A percentile compares a stretch with the other conserved stretches of the same genome.
phyloP scores from a whole-genome alignment of 2,113 vertebrate species.

The Hiodon tergisus region DNA sequence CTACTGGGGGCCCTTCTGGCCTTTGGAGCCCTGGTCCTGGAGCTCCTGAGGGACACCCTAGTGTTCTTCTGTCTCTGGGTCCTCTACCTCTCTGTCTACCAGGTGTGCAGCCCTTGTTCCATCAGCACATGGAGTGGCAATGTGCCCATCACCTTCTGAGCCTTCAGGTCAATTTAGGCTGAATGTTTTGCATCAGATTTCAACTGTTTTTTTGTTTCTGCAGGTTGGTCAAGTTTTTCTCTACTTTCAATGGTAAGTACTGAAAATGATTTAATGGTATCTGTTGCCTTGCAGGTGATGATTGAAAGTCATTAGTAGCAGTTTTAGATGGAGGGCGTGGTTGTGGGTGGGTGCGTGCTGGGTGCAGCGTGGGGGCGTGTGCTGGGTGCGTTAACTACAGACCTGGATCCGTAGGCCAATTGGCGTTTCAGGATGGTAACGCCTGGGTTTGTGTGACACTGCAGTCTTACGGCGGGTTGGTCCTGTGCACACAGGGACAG shows the following conservation, averaged over 20 bases:
- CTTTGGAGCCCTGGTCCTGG: slow-evolving; percentile 54
- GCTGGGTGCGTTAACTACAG: no score
- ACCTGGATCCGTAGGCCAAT: no score
- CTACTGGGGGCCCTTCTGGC: slow-evolving; percentile 57
- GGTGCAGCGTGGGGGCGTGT: no score
- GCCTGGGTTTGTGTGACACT: no score
- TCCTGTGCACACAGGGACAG: slow-evolving; percentile 60
- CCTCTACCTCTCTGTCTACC: slow-evolving; percentile 63
- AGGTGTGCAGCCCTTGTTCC: slow-evolving; percentile 44
- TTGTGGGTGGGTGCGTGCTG: no score
- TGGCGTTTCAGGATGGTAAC: no score
- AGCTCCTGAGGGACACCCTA: slow-evolving; percentile 51
- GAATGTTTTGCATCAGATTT: neutral
- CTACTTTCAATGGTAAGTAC: slow-evolving; percentile 80
- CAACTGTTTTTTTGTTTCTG: slow-evolving; percentile 18
- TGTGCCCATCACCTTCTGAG: neutral
- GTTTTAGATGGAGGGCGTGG: no score
- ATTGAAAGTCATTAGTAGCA: no score
- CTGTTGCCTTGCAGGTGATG: no score
- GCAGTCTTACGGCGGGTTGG: neutral
- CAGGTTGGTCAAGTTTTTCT: slow-evolving; percentile 81
- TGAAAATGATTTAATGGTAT: no score
- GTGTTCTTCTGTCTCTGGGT: slow-evolving; percentile 63
- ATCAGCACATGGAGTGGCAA: neutral
- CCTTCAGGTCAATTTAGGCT: neutral